Conservation (phyloP, 2,797 vertebrate species). For the Macropus fuliginosus region DNA sequence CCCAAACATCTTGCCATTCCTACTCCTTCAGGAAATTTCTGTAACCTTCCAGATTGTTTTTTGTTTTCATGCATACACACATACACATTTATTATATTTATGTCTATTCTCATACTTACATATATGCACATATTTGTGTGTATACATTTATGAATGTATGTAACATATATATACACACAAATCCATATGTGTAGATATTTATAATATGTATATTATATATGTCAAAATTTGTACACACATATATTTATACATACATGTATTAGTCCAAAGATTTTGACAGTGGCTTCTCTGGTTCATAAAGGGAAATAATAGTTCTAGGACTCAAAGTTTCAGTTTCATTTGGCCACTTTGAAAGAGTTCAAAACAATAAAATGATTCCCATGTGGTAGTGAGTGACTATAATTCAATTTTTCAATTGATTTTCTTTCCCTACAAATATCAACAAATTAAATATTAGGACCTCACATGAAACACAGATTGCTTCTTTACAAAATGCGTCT, state of each 20-base stretch:
- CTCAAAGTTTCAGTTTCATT: not conserved
- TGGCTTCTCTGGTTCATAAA: not conserved
- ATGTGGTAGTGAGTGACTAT: not conserved
- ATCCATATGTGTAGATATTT: too few species aligned
- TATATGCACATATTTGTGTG: too few species aligned
- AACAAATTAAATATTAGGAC: constrained; percentile 13
- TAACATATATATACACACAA: too few species aligned
- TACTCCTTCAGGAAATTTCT: too few species aligned
- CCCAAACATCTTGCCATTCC: too few species aligned
- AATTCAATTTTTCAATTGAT: constrained; percentile 1
- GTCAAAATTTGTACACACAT: too few species aligned
- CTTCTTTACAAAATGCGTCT: not conserved
- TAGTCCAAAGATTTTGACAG: not conserved
- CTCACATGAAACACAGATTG: not conserved
- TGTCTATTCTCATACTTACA: too few species aligned
- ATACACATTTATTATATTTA: too few species aligned
- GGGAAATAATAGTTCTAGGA: not conserved
- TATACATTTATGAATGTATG: too few species aligned
- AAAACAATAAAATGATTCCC: not conserved
- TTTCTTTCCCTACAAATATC: constrained; percentile 17
- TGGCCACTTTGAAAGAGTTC: not conserved
- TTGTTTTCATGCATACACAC: too few species aligned
- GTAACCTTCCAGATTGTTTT: too few species aligned
- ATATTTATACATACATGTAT: not conserved
- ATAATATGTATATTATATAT: too few species aligned